Percentiles rank a stretch among this genome's conserved stretches.
These are phyloP conservation scores for Poecile montanus DNA, from an alignment of 2,797 vertebrate genomes.

Conservation along the genomic window DNA sequence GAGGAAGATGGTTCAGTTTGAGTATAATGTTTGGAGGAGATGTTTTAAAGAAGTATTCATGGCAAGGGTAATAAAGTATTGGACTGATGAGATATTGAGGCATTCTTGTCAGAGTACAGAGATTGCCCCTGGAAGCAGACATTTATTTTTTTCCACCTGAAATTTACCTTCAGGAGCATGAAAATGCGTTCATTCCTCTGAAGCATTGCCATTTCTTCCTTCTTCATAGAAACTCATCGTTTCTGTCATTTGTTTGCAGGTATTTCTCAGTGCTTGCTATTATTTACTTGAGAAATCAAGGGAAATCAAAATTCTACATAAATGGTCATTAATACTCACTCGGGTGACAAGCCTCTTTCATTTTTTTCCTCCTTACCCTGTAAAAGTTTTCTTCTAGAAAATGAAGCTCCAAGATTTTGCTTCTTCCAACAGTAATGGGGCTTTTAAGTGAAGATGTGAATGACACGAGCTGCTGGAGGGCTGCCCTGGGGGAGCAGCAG, in stretches of 20 bases:
- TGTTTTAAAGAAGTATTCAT: background rate
- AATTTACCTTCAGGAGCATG: background rate
- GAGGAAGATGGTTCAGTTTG: conserved; percentile 16
- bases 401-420: background rate
- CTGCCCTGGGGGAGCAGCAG: background rate
- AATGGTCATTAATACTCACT: background rate
- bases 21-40: conserved; percentile 16
- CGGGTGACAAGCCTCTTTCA: background rate
- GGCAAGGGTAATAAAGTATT: background rate
- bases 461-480: background rate
- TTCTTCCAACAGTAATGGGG: background rate
- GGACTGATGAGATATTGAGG: background rate
- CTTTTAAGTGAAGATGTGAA: background rate
- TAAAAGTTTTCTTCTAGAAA: background rate
- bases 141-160: background rate
- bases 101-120: background rate
- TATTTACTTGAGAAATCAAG: background rate
- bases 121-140: background rate
- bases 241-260: background rate
- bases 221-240: background rate
- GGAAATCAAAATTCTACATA: background rate
- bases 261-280: background rate
- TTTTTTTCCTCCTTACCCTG: background rate
- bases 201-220: background rate
- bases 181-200: background rate